Evolutionary conservation across 2,888 invertebrate genomes (phyloP).

Genomic region (Eristalis pertinax): DNA sequence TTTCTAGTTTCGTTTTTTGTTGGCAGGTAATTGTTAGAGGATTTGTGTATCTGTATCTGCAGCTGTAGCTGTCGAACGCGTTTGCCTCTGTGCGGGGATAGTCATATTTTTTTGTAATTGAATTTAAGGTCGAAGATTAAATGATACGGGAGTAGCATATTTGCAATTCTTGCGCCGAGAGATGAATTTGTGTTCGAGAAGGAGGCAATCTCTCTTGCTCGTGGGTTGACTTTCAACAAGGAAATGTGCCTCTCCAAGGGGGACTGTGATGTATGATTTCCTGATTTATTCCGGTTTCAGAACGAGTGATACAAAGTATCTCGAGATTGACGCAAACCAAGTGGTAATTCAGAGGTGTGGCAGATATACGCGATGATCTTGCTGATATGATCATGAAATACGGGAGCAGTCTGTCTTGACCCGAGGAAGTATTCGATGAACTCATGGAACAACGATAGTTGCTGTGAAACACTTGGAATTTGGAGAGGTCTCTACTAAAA

Average conservation of each 20-base stretch:
- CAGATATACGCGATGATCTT: neutral
- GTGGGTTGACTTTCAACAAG: constrained; percentile 36
- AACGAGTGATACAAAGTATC: neutral
- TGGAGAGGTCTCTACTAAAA: too few relatives aligned
- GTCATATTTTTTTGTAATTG: constrained; percentile 52
- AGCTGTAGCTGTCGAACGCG: constrained; percentile 26
- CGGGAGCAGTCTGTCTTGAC: neutral
- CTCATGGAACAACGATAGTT: neutral
- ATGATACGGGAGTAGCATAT: constrained; percentile 3
- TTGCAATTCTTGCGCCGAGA: constrained; percentile 1
- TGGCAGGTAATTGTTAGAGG: constrained; percentile 19
- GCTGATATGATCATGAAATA: neutral
- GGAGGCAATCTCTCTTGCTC: neutral
- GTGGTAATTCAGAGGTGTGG: neutral
- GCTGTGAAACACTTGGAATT: neutral
- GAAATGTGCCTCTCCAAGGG: constrained; percentile 31
- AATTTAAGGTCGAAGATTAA: constrained; percentile 57
- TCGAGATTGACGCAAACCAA: neutral
- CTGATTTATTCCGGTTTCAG: constrained; percentile 8
- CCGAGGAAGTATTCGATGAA: neutral
- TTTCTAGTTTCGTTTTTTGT: constrained; percentile 37
- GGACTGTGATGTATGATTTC: constrained; percentile 43
- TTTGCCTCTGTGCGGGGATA: constrained; percentile 26
- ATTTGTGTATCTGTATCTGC: constrained; percentile 19
- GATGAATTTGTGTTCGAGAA: constrained; percentile 25